Percentiles rank a stretch among this genome's conserved stretches.
Evolutionary conservation across 1,140 invertebrate genomes (phyloP).

Genomic region (Euglossa dilemma): DNA sequence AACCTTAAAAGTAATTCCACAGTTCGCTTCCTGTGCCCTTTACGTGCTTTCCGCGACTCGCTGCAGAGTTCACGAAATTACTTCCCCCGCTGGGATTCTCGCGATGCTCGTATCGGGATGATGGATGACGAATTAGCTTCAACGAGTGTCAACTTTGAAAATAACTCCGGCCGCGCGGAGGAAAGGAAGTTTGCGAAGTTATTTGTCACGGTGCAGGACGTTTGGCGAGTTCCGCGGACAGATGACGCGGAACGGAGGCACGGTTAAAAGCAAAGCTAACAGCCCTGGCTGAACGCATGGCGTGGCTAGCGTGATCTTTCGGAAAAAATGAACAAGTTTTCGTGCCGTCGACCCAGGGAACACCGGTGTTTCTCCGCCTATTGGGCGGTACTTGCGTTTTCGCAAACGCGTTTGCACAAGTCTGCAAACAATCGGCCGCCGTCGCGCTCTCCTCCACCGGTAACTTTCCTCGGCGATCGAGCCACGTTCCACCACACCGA

Average conservation of each 20-base stretch:
- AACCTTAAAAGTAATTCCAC: neutral
- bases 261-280: conserved; percentile 24
- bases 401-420: conserved; percentile 55
- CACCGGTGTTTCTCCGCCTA: conserved; percentile 19
- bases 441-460: neutral
- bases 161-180: no score
- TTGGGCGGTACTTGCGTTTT: conserved; percentile 58
- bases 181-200: neutral
- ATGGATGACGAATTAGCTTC: no score
- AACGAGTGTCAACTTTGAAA: no score
- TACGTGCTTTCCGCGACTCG: no score
- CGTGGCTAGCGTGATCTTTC: conserved; percentile 37
- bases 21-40: no score
- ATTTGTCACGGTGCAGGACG: neutral
- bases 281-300: neutral
- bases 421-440: conserved; percentile 53
- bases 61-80: no score
- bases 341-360: conserved; percentile 25
- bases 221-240: conserved; percentile 6
- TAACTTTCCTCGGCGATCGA: neutral
- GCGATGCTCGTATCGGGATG: no score
- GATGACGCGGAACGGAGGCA: conserved; percentile 25
- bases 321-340: conserved; percentile 47
- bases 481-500: neutral
- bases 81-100: no score